A percentile compares a stretch with the other conserved stretches of the same genome.
These are phyloP conservation scores for Callocephalon fimbriatum DNA, from an alignment of 2,113 vertebrate genomes.

Conservation along the genomic window DNA sequence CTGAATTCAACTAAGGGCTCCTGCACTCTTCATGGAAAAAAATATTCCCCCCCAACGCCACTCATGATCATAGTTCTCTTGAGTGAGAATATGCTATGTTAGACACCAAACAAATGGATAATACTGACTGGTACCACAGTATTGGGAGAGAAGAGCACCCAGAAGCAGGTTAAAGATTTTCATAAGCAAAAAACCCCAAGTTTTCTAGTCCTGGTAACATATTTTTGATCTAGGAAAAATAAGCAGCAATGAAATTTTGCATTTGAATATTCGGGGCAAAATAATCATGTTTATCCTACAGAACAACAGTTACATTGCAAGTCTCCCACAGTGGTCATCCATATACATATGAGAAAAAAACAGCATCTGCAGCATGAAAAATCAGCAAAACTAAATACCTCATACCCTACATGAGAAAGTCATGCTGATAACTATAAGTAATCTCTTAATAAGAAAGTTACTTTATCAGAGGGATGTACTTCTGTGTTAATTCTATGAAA, in stretches of 20 bases:
- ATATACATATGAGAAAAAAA: not conserved
- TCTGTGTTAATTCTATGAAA: not conserved
- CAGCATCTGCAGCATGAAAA: not conserved
- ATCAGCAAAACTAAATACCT: not conserved
- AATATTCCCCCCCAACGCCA: not conserved
- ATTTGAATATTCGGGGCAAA: not conserved
- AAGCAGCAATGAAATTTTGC: not conserved
- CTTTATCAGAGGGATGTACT: not conserved
- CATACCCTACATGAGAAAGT: not conserved
- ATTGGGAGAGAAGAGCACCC: not conserved
- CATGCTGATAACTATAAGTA: not conserved
- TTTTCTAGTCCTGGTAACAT: not conserved
- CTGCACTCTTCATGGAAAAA: not conserved
- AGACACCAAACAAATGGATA: not conserved
- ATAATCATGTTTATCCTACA: not conserved
- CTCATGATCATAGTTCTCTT: not conserved
- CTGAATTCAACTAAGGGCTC: conserved; percentile 1
- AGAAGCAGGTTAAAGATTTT: not conserved
- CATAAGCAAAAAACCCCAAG: not conserved
- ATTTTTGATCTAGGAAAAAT: not conserved
- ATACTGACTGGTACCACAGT: not conserved
- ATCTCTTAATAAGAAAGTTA: not conserved
- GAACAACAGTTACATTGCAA: not conserved
- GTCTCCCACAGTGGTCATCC: not conserved
- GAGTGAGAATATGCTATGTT: not conserved